Evolutionary conservation across 2,888 invertebrate genomes (phyloP).

Genomic region (Catocala nupta): DNA sequence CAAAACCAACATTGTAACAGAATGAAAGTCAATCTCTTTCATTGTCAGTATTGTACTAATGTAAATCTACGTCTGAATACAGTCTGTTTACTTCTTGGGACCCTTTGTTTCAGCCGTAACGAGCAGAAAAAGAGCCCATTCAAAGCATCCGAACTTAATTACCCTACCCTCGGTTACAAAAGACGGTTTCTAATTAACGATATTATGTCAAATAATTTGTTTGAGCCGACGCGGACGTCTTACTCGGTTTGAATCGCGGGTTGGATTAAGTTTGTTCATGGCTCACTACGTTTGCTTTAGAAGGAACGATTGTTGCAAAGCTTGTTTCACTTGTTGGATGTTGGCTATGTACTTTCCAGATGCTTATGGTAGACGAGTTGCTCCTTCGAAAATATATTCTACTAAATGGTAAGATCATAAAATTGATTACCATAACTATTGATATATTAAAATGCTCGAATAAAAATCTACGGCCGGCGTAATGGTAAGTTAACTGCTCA

Average conservation of each 20-base stretch:
- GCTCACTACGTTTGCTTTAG: conserved; percentile 73
- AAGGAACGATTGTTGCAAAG: conserved; percentile 50
- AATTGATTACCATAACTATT: no score
- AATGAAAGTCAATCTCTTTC: conserved; percentile 71
- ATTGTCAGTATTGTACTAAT: conserved; percentile 70
- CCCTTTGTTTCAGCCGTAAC: conserved; percentile 85
- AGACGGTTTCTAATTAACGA: conserved; percentile 86
- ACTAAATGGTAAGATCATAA: no score
- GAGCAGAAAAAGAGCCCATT: conserved; percentile 87
- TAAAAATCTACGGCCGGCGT: no score
- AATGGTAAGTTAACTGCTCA: no score
- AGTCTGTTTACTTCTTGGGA: conserved; percentile 83
- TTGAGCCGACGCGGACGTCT: conserved; percentile 83
- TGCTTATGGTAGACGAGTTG: no score
- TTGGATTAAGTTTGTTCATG: conserved; percentile 82
- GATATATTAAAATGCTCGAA: no score
- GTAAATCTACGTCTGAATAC: conserved; percentile 81
- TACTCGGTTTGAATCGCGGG: conserved; percentile 76
- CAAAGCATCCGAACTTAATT: conserved; percentile 86
- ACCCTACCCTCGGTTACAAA: conserved; percentile 82
- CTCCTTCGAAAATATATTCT: no score
- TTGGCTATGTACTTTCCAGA: not conserved
- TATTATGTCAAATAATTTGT: conserved; percentile 88
- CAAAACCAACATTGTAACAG: conserved; percentile 56
- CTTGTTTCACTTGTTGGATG: not conserved